These are phyloP conservation scores for Rhyzopertha dominica DNA, from an alignment of 1,140 invertebrate species.

Conservation along the genomic window DNA sequence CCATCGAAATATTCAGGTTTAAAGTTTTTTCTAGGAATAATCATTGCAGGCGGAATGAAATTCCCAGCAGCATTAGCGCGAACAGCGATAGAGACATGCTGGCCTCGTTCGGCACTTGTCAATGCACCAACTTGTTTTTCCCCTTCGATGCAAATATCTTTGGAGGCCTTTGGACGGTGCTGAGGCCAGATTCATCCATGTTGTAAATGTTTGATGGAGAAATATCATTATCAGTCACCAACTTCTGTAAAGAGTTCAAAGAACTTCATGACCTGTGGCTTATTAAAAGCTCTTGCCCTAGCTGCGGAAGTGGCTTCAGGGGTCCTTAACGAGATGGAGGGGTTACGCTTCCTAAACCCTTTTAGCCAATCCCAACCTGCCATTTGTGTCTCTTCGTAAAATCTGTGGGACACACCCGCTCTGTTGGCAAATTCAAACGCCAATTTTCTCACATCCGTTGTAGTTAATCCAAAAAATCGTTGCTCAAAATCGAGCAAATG, in stretches of 20 bases:
- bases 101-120: constrained; percentile 42
- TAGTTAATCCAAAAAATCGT: no score
- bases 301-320: constrained; percentile 16
- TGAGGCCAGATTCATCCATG: constrained; percentile 46
- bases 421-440: no score
- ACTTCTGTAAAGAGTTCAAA: no score
- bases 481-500: no score
- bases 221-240: no score
- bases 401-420: no score
- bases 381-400: constrained; percentile 5
- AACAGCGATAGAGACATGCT: constrained; percentile 34
- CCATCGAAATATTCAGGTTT: constrained; percentile 11
- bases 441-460: no score
- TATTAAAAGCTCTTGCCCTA: no score
- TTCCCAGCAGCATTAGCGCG: constrained; percentile 36
- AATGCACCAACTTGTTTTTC: constrained; percentile 38
- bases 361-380: constrained; percentile 16
- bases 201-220: constrained; percentile 39
- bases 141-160: constrained; percentile 39
- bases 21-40: constrained; percentile 43
- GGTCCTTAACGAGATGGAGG: constrained; percentile 8
- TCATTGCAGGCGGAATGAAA: constrained; percentile 38
- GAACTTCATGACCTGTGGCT: no score
- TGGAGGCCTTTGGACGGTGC: constrained; percentile 44
- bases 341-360: constrained; percentile 13